These are phyloP conservation scores for Mystacides longicornis DNA, from an alignment of 2,888 invertebrate genomes.

Conservation along the genomic window DNA sequence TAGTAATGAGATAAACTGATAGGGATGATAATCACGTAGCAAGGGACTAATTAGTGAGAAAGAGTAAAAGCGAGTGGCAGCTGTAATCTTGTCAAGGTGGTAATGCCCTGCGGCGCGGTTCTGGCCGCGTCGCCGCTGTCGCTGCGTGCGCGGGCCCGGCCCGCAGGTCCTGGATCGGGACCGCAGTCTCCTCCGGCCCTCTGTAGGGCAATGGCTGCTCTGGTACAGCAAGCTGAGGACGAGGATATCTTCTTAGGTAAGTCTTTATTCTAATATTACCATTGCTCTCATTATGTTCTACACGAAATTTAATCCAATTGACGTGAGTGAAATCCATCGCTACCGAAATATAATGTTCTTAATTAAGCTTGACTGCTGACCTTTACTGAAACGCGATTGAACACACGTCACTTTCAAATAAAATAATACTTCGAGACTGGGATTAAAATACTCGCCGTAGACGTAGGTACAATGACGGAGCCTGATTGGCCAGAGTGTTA, in stretches of 20 bases:
- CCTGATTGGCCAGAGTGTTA: no score
- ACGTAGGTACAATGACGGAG: no score
- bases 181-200: constrained; percentile 48
- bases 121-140: constrained; percentile 48
- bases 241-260: constrained; percentile 61
- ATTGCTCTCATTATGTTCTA: neutral
- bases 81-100: constrained; percentile 1
- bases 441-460: no score
- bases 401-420: no score
- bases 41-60: neutral
- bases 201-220: constrained; percentile 46
- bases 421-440: no score
- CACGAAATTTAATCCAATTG: neutral
- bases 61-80: neutral
- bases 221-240: constrained; percentile 45
- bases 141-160: constrained; percentile 45
- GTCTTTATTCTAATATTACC: constrained; percentile 27
- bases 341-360: neutral
- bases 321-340: neutral
- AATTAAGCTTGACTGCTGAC: neutral
- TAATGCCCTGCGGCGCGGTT: constrained; percentile 48
- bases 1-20: constrained; percentile 1
- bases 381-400: neutral
- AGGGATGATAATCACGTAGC: neutral
- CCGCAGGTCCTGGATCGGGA: constrained; percentile 53